A percentile compares a stretch with the other conserved stretches of the same genome.
These are phyloP conservation scores for Eledona agricola DNA, from an alignment of 2,888 invertebrate species.

Conservation along the genomic window DNA sequence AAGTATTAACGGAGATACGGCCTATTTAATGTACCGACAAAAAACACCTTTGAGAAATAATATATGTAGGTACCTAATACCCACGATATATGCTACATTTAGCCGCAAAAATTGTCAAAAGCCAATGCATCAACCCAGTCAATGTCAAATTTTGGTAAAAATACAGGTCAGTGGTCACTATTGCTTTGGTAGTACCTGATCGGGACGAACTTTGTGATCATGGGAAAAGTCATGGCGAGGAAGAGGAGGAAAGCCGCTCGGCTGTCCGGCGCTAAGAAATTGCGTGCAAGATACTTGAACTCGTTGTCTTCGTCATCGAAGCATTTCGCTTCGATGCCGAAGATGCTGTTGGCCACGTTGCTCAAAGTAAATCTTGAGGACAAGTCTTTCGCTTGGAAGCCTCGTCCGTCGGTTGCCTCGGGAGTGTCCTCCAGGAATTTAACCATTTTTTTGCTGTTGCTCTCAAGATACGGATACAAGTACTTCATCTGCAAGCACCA, in stretches of 20 bases:
- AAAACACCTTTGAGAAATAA: slow-evolving; percentile 8
- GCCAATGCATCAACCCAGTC: no score
- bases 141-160: no score
- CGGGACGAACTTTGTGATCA: slow-evolving; percentile 1
- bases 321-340: slow-evolving; percentile 61
- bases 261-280: slow-evolving; percentile 37
- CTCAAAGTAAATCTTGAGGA: slow-evolving; percentile 54
- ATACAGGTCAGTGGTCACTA: no score
- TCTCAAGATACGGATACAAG: slow-evolving; percentile 63
- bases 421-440: slow-evolving; percentile 57
- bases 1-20: no score
- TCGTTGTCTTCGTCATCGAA: slow-evolving; percentile 52
- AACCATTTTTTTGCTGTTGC: slow-evolving; percentile 60
- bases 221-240: slow-evolving; percentile 37
- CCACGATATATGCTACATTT: no score
- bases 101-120: no score
- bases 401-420: slow-evolving; percentile 46
- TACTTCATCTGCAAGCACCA: slow-evolving; percentile 59
- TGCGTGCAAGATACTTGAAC: slow-evolving; percentile 46
- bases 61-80: no score
- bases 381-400: slow-evolving; percentile 59
- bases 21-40: not conserved
- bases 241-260: slow-evolving; percentile 29
- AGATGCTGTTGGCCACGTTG: slow-evolving; percentile 62
- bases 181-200: no score